Conservation (phyloP, 2,113 vertebrate species). For the Struthio camelus region DNA sequence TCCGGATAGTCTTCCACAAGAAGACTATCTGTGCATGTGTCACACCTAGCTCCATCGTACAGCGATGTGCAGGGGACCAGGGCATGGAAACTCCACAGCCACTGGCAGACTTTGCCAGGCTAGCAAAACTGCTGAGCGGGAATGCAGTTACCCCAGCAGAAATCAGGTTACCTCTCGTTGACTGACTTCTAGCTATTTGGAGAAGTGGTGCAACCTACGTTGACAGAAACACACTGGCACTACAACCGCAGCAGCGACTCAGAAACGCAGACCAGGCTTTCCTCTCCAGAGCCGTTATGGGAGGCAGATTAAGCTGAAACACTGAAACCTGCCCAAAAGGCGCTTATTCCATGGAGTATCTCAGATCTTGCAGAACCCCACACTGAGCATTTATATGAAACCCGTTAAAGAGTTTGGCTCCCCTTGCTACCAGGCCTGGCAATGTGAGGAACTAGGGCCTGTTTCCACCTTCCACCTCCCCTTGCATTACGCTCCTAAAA, state of each 20-base stretch:
- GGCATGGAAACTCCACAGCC: too few species aligned
- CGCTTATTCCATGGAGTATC: background rate
- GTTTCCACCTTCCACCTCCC: background rate
- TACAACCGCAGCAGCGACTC: fast-evolving
- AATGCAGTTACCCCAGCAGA: background rate
- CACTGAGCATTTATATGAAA: background rate
- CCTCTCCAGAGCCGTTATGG: background rate
- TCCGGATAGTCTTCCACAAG: background rate
- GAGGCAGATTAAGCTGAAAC: background rate
- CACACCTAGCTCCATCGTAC: too few species aligned
- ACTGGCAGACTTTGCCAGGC: too few species aligned
- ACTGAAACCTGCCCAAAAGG: background rate
- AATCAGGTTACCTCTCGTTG: background rate
- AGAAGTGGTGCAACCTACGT: background rate
- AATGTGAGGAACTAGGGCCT: background rate
- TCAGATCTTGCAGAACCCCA: background rate
- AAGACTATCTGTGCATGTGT: fast-evolving
- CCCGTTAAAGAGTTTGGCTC: background rate
- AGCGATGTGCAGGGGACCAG: too few species aligned
- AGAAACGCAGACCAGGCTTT: background rate
- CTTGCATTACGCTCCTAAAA: background rate
- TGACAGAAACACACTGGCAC: background rate
- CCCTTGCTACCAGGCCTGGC: background rate
- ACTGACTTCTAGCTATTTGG: background rate
- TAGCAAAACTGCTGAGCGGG: background rate